phyloP scores from a whole-genome alignment of 2,113 vertebrate species.

The Vicugna pacos region DNA sequence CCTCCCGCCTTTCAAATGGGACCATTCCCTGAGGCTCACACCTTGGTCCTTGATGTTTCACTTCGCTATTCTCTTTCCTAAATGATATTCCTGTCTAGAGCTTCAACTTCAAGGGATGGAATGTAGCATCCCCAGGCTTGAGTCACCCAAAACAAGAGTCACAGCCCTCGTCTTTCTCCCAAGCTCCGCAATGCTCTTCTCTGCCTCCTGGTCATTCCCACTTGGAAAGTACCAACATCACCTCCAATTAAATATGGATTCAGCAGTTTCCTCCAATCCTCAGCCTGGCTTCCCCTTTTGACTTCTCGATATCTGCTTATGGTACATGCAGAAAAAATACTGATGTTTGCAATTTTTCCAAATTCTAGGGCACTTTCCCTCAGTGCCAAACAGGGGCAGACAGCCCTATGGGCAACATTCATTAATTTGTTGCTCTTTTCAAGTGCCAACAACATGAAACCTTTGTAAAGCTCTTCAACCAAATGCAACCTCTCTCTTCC shows the following conservation, averaged over 20 bases:
- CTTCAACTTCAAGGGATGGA: not conserved
- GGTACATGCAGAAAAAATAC: not conserved
- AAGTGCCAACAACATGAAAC: constrained; percentile 4
- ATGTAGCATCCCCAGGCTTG: not conserved
- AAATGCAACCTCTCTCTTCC: not conserved
- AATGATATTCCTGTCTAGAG: not conserved
- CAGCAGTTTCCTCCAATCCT: not conserved
- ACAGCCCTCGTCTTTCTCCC: not conserved
- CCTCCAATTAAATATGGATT: not conserved
- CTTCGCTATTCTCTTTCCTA: not conserved
- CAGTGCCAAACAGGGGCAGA: not conserved
- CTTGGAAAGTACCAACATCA: not conserved
- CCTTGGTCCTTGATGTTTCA: not conserved
- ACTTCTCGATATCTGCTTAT: not conserved
- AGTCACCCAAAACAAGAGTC: not conserved
- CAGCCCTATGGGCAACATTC: not conserved
- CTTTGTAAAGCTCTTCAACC: not conserved
- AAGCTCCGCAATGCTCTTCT: not conserved
- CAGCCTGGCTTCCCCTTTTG: not conserved
- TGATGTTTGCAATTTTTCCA: not conserved
- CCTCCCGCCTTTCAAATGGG: not conserved
- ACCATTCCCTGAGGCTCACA: not conserved
- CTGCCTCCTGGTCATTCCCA: not conserved
- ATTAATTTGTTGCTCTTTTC: not conserved
- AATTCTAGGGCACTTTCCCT: not conserved